Evolutionary conservation across 1,140 invertebrate species (phyloP), one percentile per base, ranked within the genome.

Genomic region (Trichomalopsis sarcophagae): DNA sequence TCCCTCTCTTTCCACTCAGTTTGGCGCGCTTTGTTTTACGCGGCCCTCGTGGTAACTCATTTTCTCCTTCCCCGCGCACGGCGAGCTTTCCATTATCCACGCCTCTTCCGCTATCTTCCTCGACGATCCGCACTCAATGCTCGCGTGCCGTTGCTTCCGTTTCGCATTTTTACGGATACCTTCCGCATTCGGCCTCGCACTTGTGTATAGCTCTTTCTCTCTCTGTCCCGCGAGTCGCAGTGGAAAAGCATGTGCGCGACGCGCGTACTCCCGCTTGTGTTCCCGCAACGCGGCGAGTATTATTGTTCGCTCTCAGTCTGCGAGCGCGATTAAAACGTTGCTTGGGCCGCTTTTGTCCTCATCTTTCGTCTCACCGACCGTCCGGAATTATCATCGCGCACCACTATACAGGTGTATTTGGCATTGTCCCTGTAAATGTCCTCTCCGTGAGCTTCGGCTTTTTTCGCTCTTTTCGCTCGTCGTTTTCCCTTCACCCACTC

Each of bases 61-160:
- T 33, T 30, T n/a, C 40, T 9, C 74, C 30, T 44, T 36, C 0
- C 14, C 74, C 30, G 17, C 30, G 17, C 74, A 33, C 33, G 10
- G 40, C 10, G 40, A 44, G 74, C 76, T 75, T 75, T 75, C 36
- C 73, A 85, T 85, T 84, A 84, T 87, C 83, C 69, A 87, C 11
- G 30, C 62, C 23, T 77, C 69, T 73, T 62, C n/a, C 75, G 47
- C 23, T 66, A 36, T 47, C 73, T 30, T 27, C 17, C 47, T 21
- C 10, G 44, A 33, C 10, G 14, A n/a, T 5, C 68, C 68, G 33
- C 33, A 71, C 68, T 71, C 68, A 27, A 71, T 71, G n/a, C 73
- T 33, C 81, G 13, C 40, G 33, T 0, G 40, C 40, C 2, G 40
- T 7, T 13, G 33, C 44, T 76, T 33, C 68, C 10, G 47, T 69